Base-by-base conservation (phyloP, 2,113 vertebrate genomes). In the Platysteira castanea region DNA sequence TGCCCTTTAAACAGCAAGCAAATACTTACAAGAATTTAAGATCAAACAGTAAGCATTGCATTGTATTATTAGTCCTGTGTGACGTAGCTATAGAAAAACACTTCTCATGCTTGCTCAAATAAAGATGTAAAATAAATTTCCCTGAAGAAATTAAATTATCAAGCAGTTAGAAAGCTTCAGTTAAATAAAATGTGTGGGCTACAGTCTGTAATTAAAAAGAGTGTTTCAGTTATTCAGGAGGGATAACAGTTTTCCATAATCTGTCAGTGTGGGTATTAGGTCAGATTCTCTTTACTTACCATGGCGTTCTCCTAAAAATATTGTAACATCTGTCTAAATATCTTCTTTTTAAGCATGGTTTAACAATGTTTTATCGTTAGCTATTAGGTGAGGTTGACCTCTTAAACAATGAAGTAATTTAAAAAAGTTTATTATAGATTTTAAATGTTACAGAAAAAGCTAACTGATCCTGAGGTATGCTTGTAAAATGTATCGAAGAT, bases 271-370 rank as follows among this genome's bases (percentile, higher is more conserved):
- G 10, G 50, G 15, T 70, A 93, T 31, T 44, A 6, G 84, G 70
- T 89, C 17, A n/a, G 67, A 90, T 92, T 95, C 79, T 87, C 87
- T 87, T 89, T 67, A 30, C 19, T 77, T 96, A 60, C n/a, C 87
- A 13, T 46, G 81, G 14, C 10, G 24, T 92, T 96, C 46, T 50
- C 47, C 17, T 73, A 75, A 96, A 96, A 95, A 91, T 84, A 94
- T 41, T 78, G 5, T 85, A 87, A 78, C 27, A 80, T 49, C 79
- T 94, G 23, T 90, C 28, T 89, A 96, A 96, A 93, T 84, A 70
- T 2, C 52, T 75, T 71, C 27, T 91, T 87, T 94, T 83, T 37
- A 93, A 96, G 80, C 61, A 28, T 73, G 12, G 1, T 67, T 91
- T 70, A 82, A 22, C 11, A 13, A 52, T 61, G n/a, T 94, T 95